Conservation (phyloP, 1,140 invertebrate genomes). For the Polyergus mexicanus region DNA sequence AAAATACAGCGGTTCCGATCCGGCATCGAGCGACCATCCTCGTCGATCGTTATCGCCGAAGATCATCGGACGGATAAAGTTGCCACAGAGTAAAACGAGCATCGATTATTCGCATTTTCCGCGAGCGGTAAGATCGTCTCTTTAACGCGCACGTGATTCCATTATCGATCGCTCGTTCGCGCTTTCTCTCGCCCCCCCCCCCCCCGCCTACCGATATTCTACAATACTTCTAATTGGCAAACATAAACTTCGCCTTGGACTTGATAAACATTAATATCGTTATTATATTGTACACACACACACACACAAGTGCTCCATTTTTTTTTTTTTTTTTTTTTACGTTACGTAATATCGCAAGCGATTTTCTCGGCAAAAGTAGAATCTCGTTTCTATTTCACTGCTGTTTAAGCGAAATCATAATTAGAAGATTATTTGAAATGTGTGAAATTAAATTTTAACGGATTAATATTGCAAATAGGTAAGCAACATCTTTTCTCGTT, state of each 20-base stretch:
- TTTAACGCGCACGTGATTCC: constrained; percentile 58
- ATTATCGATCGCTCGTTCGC: constrained; percentile 39
- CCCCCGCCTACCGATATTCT: background rate
- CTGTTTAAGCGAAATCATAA: background rate
- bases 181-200: background rate
- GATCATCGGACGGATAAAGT: constrained; percentile 53
- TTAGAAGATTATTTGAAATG: constrained; percentile 25
- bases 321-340: background rate
- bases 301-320: background rate
- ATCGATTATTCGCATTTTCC: constrained; percentile 47
- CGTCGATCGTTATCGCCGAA: constrained; percentile 43
- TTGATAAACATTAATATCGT: constrained; percentile 52
- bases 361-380: constrained; percentile 10
- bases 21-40: background rate
- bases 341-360: background rate
- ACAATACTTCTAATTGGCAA: constrained; percentile 25
- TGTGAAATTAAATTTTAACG: constrained; percentile 15
- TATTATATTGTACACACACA: constrained; percentile 25
- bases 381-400: background rate
- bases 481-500: constrained; percentile 6
- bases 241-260: constrained; percentile 20
- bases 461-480: background rate
- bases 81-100: constrained; percentile 28
- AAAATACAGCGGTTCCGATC: constrained; percentile 79
- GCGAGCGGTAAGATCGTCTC: constrained; percentile 22